Evolutionary conservation across 1,140 invertebrate genomes (phyloP).

Genomic region (Micrasema longulum): DNA sequence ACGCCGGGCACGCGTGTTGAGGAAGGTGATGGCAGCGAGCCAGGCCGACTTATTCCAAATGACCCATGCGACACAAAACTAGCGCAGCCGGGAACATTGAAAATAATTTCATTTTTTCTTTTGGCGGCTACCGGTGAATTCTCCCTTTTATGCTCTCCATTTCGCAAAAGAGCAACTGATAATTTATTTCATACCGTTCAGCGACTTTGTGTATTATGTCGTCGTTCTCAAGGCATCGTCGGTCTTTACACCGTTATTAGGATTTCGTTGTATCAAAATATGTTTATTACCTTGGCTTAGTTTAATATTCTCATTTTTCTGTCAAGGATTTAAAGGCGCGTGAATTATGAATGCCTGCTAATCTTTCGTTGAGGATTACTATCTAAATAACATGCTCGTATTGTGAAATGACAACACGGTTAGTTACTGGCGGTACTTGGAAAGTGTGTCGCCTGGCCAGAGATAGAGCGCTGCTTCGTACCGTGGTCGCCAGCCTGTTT

Average conservation of each 20-base stretch:
- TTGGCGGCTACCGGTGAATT: background rate
- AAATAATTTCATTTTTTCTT: background rate
- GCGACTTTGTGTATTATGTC: background rate
- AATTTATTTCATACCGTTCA: background rate
- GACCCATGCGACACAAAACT: background rate
- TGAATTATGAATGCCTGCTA: background rate
- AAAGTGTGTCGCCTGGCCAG: conserved; percentile 32
- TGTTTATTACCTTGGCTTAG: too few species aligned
- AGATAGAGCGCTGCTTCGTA: too few species aligned
- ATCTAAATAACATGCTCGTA: background rate
- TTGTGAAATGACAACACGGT: background rate
- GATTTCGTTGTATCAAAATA: too few species aligned
- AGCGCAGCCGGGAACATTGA: background rate
- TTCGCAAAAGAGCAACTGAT: background rate
- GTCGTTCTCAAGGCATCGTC: background rate
- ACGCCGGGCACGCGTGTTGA: conserved; percentile 8
- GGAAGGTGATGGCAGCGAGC: background rate
- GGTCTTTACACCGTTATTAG: too few species aligned
- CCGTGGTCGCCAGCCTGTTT: conserved; percentile 23
- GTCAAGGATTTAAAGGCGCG: background rate
- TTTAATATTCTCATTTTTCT: background rate
- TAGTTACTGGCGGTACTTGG: background rate
- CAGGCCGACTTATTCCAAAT: conserved; percentile 8
- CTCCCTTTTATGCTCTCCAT: background rate
- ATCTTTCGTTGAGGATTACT: background rate